Evolutionary conservation across 2,797 vertebrate species (phyloP).

Genomic region (Halcyon leucocephala): DNA sequence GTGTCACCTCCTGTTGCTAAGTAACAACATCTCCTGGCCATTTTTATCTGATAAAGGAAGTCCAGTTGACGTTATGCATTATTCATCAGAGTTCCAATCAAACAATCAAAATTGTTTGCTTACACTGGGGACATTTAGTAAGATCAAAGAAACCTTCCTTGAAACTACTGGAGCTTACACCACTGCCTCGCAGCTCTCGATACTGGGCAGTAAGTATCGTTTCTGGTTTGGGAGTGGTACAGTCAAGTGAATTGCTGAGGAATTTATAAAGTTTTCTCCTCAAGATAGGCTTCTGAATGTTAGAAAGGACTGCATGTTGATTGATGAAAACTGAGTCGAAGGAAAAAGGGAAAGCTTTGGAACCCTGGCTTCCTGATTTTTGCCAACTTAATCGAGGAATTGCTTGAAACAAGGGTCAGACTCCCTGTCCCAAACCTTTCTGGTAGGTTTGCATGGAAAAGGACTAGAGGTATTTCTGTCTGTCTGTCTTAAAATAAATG

Average conservation of each 20-base stretch:
- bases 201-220: slow-evolving; percentile 76
- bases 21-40: slow-evolving; percentile 82
- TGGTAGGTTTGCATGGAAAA: neutral
- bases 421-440: neutral
- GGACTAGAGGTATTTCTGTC: slow-evolving; percentile 23
- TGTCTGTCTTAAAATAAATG: neutral
- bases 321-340: neutral
- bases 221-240: slow-evolving; percentile 56
- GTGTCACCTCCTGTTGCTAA: slow-evolving; percentile 85
- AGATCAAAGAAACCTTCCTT: slow-evolving; percentile 74
- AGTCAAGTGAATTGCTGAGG: slow-evolving; percentile 27
- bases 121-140: slow-evolving; percentile 74
- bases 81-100: slow-evolving; percentile 81
- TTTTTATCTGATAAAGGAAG: slow-evolving; percentile 84
- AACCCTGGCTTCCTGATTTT: slow-evolving; percentile 40
- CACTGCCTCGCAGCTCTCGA: slow-evolving; percentile 4
- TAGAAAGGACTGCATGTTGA: slow-evolving; percentile 21
- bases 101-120: slow-evolving; percentile 83
- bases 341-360: slow-evolving; percentile 5
- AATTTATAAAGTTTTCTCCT: slow-evolving; percentile 69
- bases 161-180: slow-evolving; percentile 67
- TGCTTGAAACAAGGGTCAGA: slow-evolving; percentile 31
- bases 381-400: neutral
- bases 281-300: slow-evolving; percentile 48
- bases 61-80: slow-evolving; percentile 81